These are phyloP conservation scores for Cottus gobio DNA, from an alignment of 2,113 vertebrate genomes.

Conservation along the genomic window DNA sequence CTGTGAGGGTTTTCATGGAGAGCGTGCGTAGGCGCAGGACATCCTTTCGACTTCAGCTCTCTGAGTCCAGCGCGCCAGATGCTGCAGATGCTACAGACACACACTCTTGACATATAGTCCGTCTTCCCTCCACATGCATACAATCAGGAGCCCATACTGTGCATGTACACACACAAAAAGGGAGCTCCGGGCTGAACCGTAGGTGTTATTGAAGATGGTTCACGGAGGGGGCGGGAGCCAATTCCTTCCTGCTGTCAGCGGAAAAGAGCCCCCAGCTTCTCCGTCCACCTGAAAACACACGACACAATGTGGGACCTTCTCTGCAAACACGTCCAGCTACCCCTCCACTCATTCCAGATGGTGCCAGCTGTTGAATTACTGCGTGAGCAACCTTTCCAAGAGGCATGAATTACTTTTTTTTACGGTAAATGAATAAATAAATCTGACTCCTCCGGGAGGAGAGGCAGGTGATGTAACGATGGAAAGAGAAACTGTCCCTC, in stretches of 20 bases:
- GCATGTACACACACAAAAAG: slow-evolving; percentile 33
- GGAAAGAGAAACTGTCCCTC: not conserved
- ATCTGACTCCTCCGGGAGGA: slow-evolving; percentile 3
- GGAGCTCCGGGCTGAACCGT: slow-evolving; percentile 21
- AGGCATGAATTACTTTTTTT: slow-evolving; percentile 10
- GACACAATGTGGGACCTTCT: slow-evolving; percentile 59
- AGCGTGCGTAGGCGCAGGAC: slow-evolving; percentile 70
- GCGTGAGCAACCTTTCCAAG: not conserved
- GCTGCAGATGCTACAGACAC: slow-evolving; percentile 55
- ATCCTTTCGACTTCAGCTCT: slow-evolving; percentile 70
- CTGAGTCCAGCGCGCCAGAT: slow-evolving; percentile 68
- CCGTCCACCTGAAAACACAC: slow-evolving; percentile 50
- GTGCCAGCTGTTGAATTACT: slow-evolving; percentile 28
- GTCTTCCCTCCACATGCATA: slow-evolving; percentile 54
- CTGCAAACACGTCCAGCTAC: slow-evolving; percentile 44
- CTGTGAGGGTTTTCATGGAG: slow-evolving; percentile 55
- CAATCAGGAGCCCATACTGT: slow-evolving; percentile 49
- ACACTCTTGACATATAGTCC: slow-evolving; percentile 42
- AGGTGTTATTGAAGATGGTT: slow-evolving; percentile 60
- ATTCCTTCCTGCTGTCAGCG: slow-evolving; percentile 62
- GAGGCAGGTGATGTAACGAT: not conserved
- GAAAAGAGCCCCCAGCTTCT: slow-evolving; percentile 41
- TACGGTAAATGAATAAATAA: slow-evolving; percentile 1
- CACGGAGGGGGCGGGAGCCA: slow-evolving; percentile 2
- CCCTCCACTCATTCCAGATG: slow-evolving; percentile 27